Evolutionary conservation across 1,140 invertebrate genomes (phyloP).

Genomic region (Bombus sylvicola): DNA sequence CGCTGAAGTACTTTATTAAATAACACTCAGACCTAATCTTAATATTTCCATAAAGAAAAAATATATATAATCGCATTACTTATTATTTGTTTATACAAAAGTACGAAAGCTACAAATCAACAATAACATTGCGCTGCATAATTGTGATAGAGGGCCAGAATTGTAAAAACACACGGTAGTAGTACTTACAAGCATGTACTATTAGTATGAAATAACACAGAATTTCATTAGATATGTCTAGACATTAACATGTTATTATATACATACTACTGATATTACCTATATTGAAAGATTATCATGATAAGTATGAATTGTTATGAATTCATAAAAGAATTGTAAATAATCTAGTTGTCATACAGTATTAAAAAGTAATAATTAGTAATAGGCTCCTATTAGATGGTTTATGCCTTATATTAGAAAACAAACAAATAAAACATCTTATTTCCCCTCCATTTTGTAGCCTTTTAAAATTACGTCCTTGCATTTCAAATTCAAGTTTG

Average conservation of each 20-base stretch:
- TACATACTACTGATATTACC: slow-evolving; percentile 65
- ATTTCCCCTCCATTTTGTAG: slow-evolving; percentile 60
- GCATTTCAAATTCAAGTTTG: slow-evolving; percentile 9
- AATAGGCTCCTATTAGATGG: slow-evolving; percentile 70
- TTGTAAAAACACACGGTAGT: slow-evolving; percentile 37
- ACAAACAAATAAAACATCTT: slow-evolving; percentile 72
- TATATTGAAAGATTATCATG: slow-evolving; percentile 74
- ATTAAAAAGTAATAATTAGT: slow-evolving; percentile 80
- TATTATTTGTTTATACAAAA: slow-evolving; percentile 19
- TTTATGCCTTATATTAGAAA: slow-evolving; percentile 76
- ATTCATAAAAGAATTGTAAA: slow-evolving; percentile 77
- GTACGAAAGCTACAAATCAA: slow-evolving; percentile 1
- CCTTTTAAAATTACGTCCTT: slow-evolving; percentile 15
- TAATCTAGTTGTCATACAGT: slow-evolving; percentile 81
- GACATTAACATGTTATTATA: slow-evolving; percentile 56
- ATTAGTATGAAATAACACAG: slow-evolving; percentile 45
- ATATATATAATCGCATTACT: slow-evolving; percentile 37
- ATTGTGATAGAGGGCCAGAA: slow-evolving; percentile 75
- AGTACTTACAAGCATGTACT: slow-evolving; percentile 59
- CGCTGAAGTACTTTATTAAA: slow-evolving; percentile 52
- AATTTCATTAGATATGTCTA: slow-evolving; percentile 54
- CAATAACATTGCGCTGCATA: slow-evolving; percentile 65
- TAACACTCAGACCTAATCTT: slow-evolving; percentile 58
- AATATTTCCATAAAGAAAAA: slow-evolving; percentile 49
- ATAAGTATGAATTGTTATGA: slow-evolving; percentile 73